Evolutionary conservation across 2,797 vertebrate species (phyloP).

Genomic region (Botia kubotai): DNA sequence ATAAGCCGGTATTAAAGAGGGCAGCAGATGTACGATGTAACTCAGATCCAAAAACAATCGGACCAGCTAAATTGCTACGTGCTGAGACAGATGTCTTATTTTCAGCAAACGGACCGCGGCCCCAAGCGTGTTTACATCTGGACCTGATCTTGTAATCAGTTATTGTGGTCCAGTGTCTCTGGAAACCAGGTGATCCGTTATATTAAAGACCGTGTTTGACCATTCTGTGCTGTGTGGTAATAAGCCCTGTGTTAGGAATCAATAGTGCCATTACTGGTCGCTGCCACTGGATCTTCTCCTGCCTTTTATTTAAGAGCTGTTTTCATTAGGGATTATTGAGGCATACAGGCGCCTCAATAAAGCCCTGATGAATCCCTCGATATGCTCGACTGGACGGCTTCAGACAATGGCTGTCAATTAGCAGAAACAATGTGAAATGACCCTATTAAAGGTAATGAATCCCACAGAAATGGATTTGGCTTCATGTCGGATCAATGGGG

Average conservation of each 20-base stretch:
- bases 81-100: slow-evolving; percentile 32
- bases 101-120: slow-evolving; percentile 31
- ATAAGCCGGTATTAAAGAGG: neutral
- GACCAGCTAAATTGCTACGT: slow-evolving; percentile 20
- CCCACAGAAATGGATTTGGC: slow-evolving; percentile 47
- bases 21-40: neutral
- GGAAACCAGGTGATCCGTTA: slow-evolving; percentile 36
- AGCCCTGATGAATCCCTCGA: slow-evolving; percentile 50
- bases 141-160: slow-evolving; percentile 27
- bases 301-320: slow-evolving; percentile 49
- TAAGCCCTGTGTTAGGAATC: slow-evolving; percentile 44
- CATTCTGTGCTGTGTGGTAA: slow-evolving; percentile 36
- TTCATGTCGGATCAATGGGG: slow-evolving; percentile 44
- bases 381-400: slow-evolving; percentile 52
- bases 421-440: slow-evolving; percentile 54
- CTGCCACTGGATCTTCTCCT: slow-evolving; percentile 43
- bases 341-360: slow-evolving; percentile 50
- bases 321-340: slow-evolving; percentile 51
- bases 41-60: neutral
- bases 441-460: slow-evolving; percentile 55
- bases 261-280: slow-evolving; percentile 48
- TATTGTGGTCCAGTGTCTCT: slow-evolving; percentile 9
- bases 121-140: slow-evolving; percentile 12
- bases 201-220: slow-evolving; percentile 40
- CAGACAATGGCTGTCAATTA: slow-evolving; percentile 57